A percentile compares a stretch with the other conserved stretches of the same genome.
phyloP scores from a whole-genome alignment of 2,797 vertebrate species.

The Scolopax rusticola region DNA sequence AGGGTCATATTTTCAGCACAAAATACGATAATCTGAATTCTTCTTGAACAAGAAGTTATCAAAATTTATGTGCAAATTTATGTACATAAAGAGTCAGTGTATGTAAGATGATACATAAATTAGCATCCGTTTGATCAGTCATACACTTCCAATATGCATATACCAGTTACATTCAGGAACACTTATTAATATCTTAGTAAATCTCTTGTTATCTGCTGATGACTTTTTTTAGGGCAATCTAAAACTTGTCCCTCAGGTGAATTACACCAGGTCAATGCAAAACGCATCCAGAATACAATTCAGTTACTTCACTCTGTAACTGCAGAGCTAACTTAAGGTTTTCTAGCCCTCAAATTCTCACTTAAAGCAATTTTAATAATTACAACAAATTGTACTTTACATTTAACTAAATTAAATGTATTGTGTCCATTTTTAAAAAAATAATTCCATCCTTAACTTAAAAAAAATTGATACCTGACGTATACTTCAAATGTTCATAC shows the following conservation, averaged over 20 bases:
- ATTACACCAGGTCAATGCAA: neutral
- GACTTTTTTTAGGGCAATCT: neutral
- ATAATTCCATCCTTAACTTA: neutral
- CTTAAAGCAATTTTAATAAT: neutral
- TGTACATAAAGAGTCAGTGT: no score
- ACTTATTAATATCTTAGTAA: neutral
- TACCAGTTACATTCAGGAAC: neutral
- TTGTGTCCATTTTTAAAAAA: neutral
- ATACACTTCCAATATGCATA: neutral
- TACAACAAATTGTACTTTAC: neutral
- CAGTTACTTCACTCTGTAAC: neutral
- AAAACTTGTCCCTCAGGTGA: neutral
- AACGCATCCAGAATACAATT: neutral
- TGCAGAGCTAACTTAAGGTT: neutral
- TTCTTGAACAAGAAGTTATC: neutral
- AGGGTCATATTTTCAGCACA: neutral
- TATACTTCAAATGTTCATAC: neutral
- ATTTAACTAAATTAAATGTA: neutral
- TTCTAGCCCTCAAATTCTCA: neutral
- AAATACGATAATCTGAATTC: neutral
- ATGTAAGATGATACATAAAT: neutral
- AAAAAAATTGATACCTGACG: neutral
- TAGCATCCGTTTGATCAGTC: neutral
- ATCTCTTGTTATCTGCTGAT: neutral
- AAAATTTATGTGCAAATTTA: neutral